These are phyloP conservation scores for Papilio machaon DNA, from an alignment of 1,140 invertebrate genomes.

Conservation along the genomic window DNA sequence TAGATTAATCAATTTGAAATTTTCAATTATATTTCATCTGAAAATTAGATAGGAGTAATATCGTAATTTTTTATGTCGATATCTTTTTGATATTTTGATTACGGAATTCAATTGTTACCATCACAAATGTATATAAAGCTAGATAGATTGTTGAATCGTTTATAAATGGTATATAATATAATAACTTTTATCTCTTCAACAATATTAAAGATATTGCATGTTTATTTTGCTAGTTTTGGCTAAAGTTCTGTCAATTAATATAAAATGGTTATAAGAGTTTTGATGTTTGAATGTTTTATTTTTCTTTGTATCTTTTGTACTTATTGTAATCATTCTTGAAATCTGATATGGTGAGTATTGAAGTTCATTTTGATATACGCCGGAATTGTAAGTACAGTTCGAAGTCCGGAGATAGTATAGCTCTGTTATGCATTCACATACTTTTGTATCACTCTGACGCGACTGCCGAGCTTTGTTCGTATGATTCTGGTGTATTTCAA, in stretches of 20 bases:
- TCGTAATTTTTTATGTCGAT: conserved; percentile 23
- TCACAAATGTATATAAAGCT: conserved; percentile 69
- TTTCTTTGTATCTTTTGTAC: conserved; percentile 50
- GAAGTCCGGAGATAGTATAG: no score
- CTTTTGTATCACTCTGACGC: no score
- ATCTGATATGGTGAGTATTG: conserved; percentile 63
- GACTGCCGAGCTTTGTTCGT: no score
- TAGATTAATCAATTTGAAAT: neutral
- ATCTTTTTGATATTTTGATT: conserved; percentile 13
- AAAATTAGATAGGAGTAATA: neutral
- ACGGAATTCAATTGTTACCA: conserved; percentile 55
- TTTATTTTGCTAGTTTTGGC: conserved; percentile 42
- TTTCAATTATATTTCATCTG: neutral
- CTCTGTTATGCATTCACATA: no score
- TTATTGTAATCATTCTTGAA: conserved; percentile 64
- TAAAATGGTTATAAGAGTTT: conserved; percentile 37
- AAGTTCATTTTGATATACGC: no score
- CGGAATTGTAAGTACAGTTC: no score
- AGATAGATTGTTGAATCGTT: conserved; percentile 70
- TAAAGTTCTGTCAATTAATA: conserved; percentile 51
- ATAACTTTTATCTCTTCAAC: conserved; percentile 40
- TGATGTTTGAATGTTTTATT: conserved; percentile 40
- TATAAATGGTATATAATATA: conserved; percentile 46
- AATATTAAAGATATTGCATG: conserved; percentile 13
- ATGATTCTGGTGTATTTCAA: no score